Conservation (phyloP, 2,888 invertebrate genomes). For the Vesta saturnalis region DNA sequence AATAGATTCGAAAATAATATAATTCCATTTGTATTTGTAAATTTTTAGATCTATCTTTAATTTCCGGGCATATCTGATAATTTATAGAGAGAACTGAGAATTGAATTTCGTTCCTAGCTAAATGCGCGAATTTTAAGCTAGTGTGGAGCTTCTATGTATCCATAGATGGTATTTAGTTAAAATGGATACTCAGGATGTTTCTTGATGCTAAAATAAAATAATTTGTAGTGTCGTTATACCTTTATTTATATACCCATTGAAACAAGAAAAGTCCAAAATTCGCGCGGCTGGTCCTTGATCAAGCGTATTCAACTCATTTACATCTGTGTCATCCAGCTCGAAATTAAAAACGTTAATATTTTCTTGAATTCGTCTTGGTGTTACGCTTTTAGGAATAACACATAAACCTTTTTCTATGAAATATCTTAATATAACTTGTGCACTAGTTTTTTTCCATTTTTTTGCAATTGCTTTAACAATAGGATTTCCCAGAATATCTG, state of each 20-base stretch:
- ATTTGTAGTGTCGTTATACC: background rate
- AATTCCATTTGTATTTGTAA: too few species aligned
- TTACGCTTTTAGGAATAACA: constrained; percentile 87
- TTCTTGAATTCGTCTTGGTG: constrained; percentile 74
- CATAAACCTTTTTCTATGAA: constrained; percentile 76
- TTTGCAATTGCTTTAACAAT: constrained; percentile 64
- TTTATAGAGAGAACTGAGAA: too few species aligned
- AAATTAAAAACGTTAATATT: constrained; percentile 84
- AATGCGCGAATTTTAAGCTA: too few species aligned
- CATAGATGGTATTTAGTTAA: too few species aligned
- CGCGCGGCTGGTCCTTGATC: constrained; percentile 74
- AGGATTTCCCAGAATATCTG: constrained; percentile 73
- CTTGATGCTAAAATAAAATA: constrained; percentile 44
- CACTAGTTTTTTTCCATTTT: constrained; percentile 73
- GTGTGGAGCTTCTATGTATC: too few species aligned
- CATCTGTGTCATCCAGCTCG: constrained; percentile 70
- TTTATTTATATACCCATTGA: constrained; percentile 67
- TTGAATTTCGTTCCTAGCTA: too few species aligned
- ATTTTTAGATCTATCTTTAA: too few species aligned
- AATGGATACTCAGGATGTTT: constrained; percentile 52
- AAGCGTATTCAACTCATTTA: constrained; percentile 68
- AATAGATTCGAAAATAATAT: too few species aligned
- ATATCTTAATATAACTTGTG: constrained; percentile 79
- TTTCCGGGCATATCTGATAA: too few species aligned
- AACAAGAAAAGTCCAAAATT: constrained; percentile 76